Percentiles rank a stretch among this genome's conserved stretches.
These are phyloP conservation scores for Aricia artaxerxes DNA, from an alignment of 2,888 invertebrate species.

Conservation along the genomic window DNA sequence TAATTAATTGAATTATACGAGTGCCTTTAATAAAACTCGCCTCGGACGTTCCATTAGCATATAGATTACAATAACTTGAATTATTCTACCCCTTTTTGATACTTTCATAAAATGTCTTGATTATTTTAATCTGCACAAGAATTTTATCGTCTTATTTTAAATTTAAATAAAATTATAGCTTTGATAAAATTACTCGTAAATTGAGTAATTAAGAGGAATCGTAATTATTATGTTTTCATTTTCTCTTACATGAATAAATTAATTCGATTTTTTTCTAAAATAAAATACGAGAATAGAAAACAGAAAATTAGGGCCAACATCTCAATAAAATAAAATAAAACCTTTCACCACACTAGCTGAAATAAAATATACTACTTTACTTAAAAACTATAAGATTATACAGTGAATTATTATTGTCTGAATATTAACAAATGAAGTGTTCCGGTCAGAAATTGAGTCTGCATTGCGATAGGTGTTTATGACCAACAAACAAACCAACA, in stretches of 20 bases:
- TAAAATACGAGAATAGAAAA: no score
- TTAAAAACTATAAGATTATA: no score
- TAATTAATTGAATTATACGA: conserved; percentile 27
- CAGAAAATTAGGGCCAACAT: no score
- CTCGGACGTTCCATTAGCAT: conserved; percentile 32
- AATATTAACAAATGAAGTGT: background rate
- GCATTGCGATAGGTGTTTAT: background rate
- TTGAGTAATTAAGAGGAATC: background rate
- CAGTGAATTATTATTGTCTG: no score
- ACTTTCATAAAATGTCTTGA: conserved; percentile 29
- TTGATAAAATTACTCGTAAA: background rate
- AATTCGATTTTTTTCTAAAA: no score
- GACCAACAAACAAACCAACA: conserved; percentile 8
- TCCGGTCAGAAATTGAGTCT: background rate
- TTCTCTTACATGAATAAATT: background rate
- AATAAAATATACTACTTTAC: no score
- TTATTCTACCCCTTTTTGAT: conserved; percentile 30
- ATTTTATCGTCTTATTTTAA: background rate
- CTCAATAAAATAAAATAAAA: no score
- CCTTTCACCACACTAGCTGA: no score
- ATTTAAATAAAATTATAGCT: background rate
- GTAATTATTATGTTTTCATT: background rate
- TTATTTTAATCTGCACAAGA: conserved; percentile 18
- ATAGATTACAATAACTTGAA: conserved; percentile 31
- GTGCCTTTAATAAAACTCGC: conserved; percentile 30